Evolutionary conservation across 2,113 vertebrate genomes (phyloP), one percentile per base, ranked within the genome.

Genomic region (Coptodon bakossiorum): DNA sequence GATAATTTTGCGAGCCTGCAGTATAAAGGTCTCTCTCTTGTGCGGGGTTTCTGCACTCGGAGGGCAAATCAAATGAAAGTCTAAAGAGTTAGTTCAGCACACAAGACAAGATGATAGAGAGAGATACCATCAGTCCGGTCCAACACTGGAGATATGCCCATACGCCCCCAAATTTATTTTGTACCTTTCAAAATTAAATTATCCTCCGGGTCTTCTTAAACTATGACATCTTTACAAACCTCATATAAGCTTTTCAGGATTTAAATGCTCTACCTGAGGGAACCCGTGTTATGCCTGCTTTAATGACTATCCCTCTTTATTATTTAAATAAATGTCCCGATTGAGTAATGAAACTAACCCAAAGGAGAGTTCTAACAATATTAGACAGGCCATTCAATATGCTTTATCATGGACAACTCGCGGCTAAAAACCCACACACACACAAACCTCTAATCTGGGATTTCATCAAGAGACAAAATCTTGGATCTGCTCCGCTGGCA

Each of bases 1-100:
- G 93, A 95, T 95, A 93, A 95, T 96, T 95, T 94, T 94, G 92
- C 84, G n/a, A 95, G 93, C 79, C 8, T 36, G 48, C 81, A 34
- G 92, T 43, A 95, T 92, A 95, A 95, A 93, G 95, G 85, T 57
- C 80, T 63, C 92, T 94, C 94, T 95, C 86, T 93, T 94, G 86
- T 82, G 48, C 27, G 8, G 24, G 10, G 80, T 66, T 52, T 63
- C 89, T 80, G 68, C 61, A 48, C 80, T 83, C 29, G 17, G 68
- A 91, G 29, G 57, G 85, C 38, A 88, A 90, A 90, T 90, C 84
- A 88, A 88, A 86, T 61, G 24, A 86, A 76, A 86, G 63, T 82
- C 89, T 86, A 86, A 48, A 48, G 81, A 85, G 80, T 81, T 54
- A 63, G 61, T 83, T 87, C 53, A 86, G 87, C 48, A 86, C 56